Evolutionary conservation across 2,113 vertebrate species (phyloP).

Genomic region (Hyaena hyaena): DNA sequence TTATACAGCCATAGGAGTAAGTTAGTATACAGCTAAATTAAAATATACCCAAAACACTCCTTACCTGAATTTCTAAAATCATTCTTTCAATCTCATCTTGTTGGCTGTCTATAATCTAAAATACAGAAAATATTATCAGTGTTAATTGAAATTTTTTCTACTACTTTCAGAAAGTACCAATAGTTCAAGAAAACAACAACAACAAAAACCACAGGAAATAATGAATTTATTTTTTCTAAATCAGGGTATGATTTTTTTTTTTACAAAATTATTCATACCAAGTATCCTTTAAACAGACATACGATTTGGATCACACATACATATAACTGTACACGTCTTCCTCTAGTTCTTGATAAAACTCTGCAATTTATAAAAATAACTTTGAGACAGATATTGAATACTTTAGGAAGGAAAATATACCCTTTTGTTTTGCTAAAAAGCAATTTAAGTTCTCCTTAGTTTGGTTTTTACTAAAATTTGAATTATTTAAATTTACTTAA

Average conservation of each 20-base stretch:
- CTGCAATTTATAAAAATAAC: conserved; percentile 53
- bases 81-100: conserved; percentile 92
- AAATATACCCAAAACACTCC: conserved; percentile 62
- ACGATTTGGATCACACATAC: not conserved
- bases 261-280: conserved; percentile 12
- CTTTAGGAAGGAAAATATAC: conserved; percentile 26
- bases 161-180: conserved; percentile 43
- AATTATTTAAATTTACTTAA: conserved; percentile 55
- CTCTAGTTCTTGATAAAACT: not conserved
- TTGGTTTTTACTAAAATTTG: conserved; percentile 24
- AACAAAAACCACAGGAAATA: not conserved
- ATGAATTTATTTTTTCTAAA: not conserved
- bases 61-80: conserved; percentile 89
- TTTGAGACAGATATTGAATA: conserved; percentile 30
- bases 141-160: conserved; percentile 12
- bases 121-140: conserved; percentile 65
- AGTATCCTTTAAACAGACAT: not conserved
- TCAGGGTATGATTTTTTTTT: not conserved
- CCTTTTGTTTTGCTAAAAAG: not conserved
- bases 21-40: not conserved
- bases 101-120: conserved; percentile 93
- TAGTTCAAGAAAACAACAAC: conserved; percentile 34
- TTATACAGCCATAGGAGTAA: not conserved
- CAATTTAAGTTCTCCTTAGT: not conserved
- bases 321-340: not conserved